These are phyloP conservation scores for Nothocercus julius DNA, from an alignment of 2,113 vertebrate species.

Conservation along the genomic window DNA sequence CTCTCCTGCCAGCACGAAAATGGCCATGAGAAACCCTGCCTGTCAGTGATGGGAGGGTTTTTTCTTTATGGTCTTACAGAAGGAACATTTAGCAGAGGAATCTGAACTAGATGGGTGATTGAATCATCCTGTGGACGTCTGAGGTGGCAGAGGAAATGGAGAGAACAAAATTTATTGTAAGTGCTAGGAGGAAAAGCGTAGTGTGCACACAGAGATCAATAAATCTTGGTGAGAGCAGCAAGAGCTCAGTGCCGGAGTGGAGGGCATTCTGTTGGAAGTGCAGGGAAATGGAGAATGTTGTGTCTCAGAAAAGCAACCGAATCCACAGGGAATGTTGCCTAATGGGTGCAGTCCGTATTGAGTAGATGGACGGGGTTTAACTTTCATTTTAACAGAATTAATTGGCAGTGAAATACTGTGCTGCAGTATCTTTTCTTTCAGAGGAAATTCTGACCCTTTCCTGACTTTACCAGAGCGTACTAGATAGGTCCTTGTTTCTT, in stretches of 20 bases:
- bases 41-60: neutral
- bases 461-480: neutral
- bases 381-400: neutral
- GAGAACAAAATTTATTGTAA: neutral
- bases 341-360: neutral
- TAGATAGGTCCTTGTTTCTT: neutral
- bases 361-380: neutral
- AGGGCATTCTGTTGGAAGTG: neutral
- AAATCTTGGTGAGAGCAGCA: neutral
- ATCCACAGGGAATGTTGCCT: neutral
- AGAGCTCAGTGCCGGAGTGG: neutral
- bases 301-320: neutral
- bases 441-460: neutral
- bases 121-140: neutral
- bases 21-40: neutral
- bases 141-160: neutral
- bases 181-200: neutral
- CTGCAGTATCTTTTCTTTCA: neutral
- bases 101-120: neutral
- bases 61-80: neutral
- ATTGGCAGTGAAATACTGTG: neutral
- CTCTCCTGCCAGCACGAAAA: neutral
- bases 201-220: rapidly evolving
- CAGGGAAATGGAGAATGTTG: neutral
- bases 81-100: neutral